Evolutionary conservation across 2,113 vertebrate species (phyloP).

Genomic region (Amphiprion ocellaris): DNA sequence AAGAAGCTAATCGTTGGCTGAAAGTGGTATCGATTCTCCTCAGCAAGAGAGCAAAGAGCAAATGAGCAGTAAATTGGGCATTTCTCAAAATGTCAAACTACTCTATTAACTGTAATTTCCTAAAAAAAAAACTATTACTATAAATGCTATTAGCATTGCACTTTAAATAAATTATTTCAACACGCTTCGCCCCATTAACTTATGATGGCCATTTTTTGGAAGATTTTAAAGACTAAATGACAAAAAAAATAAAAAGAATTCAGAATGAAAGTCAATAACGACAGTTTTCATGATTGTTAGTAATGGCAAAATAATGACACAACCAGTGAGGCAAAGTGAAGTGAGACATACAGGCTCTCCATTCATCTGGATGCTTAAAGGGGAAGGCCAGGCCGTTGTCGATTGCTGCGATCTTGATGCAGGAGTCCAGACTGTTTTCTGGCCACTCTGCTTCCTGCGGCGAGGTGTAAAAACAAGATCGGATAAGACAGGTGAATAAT

Average conservation of each 20-base stretch:
- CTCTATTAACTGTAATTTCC: too few relatives aligned
- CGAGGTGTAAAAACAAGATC: accelerated
- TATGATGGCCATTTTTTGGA: too few relatives aligned
- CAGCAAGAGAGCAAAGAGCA: too few relatives aligned
- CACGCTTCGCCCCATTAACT: too few relatives aligned
- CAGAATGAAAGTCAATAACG: too few relatives aligned
- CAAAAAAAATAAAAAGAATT: too few relatives aligned
- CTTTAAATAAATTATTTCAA: background rate
- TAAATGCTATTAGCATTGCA: background rate
- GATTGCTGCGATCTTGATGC: conserved; percentile 95
- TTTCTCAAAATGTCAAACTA: too few relatives aligned
- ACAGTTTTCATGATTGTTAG: background rate
- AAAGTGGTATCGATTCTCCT: too few relatives aligned
- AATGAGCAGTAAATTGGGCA: too few relatives aligned
- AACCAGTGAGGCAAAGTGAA: background rate
- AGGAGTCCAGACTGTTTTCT: conserved; percentile 66
- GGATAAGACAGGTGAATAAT: conserved; percentile 15
- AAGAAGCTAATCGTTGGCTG: too few relatives aligned
- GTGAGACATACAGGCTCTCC: conserved; percentile 84
- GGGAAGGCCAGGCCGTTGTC: conserved; percentile 98
- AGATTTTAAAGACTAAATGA: too few relatives aligned
- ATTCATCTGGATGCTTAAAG: conserved; percentile 98
- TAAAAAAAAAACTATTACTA: too few relatives aligned
- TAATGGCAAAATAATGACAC: background rate
- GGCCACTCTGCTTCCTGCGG: conserved; percentile 85